Conservation (phyloP, 2,888 invertebrate genomes). For the Cryptus viduatorius region DNA sequence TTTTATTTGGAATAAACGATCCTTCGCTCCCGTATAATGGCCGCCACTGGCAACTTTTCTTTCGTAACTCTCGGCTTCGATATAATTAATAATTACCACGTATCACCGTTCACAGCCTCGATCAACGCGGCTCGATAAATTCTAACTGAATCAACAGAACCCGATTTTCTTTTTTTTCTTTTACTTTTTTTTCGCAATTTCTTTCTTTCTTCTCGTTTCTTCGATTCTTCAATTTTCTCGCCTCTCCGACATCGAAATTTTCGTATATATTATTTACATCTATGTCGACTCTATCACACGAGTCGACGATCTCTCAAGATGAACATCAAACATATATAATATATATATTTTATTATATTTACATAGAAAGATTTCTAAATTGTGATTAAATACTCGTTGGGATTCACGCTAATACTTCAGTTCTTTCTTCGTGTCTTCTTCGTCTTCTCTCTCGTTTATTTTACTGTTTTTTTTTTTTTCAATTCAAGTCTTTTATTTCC, state of each 20-base stretch:
- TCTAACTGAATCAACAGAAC: constrained; percentile 61
- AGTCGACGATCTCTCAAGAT: constrained; percentile 33
- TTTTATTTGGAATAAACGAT: not conserved
- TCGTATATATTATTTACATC: constrained; percentile 51
- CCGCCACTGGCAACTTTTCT: constrained; percentile 2
- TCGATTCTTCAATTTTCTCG: not conserved
- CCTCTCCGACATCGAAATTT: constrained; percentile 21
- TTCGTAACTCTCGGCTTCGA: not conserved
- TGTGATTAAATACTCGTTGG: constrained; percentile 60
- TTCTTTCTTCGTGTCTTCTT: constrained; percentile 15
- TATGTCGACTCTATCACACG: constrained; percentile 40
- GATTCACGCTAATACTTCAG: constrained; percentile 57
- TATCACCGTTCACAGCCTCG: constrained; percentile 64
- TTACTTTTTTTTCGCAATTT: not conserved
- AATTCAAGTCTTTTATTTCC: not conserved
- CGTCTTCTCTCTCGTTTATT: constrained; percentile 11
- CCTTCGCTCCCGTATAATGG: not conserved
- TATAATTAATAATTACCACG: constrained; percentile 51
- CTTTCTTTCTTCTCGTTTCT: constrained; percentile 5
- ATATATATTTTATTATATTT: constrained; percentile 59
- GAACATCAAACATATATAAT: constrained; percentile 59
- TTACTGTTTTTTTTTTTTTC: constrained; percentile 11
- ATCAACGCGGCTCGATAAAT: constrained; percentile 65
- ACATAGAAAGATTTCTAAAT: constrained; percentile 57
- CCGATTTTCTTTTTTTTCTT: constrained; percentile 38